phyloP scores from a whole-genome alignment of 2,797 vertebrate species.

The Microctenopoma lineatum region DNA sequence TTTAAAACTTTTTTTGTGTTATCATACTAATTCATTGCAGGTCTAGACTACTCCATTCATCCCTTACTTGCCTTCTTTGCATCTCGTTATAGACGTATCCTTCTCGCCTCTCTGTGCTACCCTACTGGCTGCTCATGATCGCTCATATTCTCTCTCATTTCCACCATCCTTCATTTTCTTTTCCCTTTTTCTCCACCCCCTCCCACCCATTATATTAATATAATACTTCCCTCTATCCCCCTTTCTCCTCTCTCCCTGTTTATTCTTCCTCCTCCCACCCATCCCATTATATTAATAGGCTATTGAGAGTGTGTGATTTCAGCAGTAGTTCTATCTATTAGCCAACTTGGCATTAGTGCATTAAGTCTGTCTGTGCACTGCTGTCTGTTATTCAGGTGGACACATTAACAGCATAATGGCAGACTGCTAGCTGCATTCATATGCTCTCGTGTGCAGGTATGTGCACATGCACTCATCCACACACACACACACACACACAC shows the following conservation, averaged over 20 bases:
- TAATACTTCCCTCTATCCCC: conserved; percentile 18
- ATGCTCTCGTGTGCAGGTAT: conserved; percentile 15
- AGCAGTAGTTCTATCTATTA: conserved; percentile 65
- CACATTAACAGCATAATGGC: conserved; percentile 55
- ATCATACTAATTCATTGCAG: background rate
- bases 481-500: conserved; percentile 13
- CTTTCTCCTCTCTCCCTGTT: conserved; percentile 8
- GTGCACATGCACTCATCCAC: background rate
- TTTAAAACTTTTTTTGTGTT: background rate
- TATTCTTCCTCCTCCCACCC: conserved; percentile 20
- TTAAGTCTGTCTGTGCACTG: conserved; percentile 50
- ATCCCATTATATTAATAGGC: conserved; percentile 64
- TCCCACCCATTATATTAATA: conserved; percentile 38
- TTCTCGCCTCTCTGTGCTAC: conserved; percentile 1
- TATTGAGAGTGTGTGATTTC: conserved; percentile 56
- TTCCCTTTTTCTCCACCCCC: conserved; percentile 27
- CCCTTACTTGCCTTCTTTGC: background rate
- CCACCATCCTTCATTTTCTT: conserved; percentile 5
- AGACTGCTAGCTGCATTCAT: conserved; percentile 29
- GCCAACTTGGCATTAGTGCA: conserved; percentile 56
- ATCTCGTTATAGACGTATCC: conserved; percentile 24
- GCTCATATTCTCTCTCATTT: conserved; percentile 11
- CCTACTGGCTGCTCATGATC: conserved; percentile 1
- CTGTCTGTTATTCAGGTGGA: conserved; percentile 41
- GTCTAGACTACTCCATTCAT: background rate